Evolutionary conservation across 2,113 vertebrate genomes (phyloP).

Genomic region (Colinus virginianus): DNA sequence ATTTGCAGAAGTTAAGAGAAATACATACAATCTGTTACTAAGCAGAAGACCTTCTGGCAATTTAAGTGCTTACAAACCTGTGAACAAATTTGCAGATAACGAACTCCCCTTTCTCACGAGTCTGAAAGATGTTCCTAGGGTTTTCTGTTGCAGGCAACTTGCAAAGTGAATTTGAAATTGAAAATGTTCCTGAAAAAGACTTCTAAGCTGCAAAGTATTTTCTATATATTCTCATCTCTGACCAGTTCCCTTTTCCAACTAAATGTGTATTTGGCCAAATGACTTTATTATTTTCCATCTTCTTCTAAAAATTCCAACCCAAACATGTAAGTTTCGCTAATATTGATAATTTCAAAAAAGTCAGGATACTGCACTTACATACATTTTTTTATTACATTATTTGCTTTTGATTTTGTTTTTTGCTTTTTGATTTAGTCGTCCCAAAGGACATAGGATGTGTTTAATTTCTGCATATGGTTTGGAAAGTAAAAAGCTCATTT

Average conservation of each 20-base stretch:
- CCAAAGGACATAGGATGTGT: not conserved
- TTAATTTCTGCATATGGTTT: not conserved
- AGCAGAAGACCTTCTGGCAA: not conserved
- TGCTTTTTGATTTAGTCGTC: not conserved
- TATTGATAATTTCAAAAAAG: rapidly evolving
- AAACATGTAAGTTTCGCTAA: not conserved
- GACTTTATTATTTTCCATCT: not conserved
- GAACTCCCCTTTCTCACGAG: not conserved
- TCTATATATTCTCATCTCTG: not conserved
- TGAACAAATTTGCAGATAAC: not conserved
- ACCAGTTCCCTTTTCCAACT: not conserved
- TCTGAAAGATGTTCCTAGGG: not conserved
- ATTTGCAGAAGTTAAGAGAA: not conserved
- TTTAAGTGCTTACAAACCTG: not conserved
- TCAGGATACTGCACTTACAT: not conserved
- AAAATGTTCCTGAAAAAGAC: rapidly evolving
- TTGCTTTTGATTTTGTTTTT: not conserved
- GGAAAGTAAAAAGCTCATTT: not conserved
- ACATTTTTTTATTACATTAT: not conserved
- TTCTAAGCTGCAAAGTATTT: not conserved
- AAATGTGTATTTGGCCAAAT: not conserved
- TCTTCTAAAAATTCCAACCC: not conserved
- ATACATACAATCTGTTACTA: not conserved
- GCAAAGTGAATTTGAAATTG: not conserved
- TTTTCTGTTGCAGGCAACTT: not conserved